phyloP scores from a whole-genome alignment of 2,113 vertebrate genomes.

The Vimba vimba region DNA sequence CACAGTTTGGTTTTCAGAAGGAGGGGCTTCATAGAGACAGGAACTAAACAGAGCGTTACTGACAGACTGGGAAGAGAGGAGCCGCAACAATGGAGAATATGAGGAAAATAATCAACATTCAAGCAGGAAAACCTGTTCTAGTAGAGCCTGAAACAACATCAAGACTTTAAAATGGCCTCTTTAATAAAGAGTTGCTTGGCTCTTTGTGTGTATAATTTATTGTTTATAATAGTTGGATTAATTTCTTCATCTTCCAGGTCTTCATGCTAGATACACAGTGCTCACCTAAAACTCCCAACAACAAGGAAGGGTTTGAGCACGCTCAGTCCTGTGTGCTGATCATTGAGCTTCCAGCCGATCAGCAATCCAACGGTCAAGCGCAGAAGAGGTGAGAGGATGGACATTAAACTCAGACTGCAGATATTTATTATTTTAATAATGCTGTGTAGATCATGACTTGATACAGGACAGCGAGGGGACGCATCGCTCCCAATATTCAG shows the following conservation, averaged over 20 bases:
- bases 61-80: no score
- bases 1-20: no score
- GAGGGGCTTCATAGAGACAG: no score
- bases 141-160: no score
- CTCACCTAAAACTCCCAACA: slow-evolving; percentile 94
- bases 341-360: slow-evolving; percentile 91
- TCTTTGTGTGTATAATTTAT: background rate
- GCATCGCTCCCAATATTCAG: no score
- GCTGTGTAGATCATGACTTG: background rate
- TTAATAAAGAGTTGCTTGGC: background rate
- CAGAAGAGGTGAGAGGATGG: slow-evolving; percentile 86
- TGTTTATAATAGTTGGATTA: background rate
- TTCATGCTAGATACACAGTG: slow-evolving; percentile 97
- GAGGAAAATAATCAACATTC: no score
- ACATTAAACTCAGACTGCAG: background rate
- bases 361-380: slow-evolving; percentile 87
- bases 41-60: no score
- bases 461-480: no score
- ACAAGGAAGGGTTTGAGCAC: slow-evolving; percentile 95
- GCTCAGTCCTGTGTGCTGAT: slow-evolving; percentile 96
- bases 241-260: slow-evolving; percentile 77
- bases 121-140: no score
- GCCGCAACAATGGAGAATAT: no score
- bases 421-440: background rate
- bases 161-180: background rate